Base-by-base conservation (phyloP, 2,888 invertebrate species). In the Stenchaetothrips biformis region DNA sequence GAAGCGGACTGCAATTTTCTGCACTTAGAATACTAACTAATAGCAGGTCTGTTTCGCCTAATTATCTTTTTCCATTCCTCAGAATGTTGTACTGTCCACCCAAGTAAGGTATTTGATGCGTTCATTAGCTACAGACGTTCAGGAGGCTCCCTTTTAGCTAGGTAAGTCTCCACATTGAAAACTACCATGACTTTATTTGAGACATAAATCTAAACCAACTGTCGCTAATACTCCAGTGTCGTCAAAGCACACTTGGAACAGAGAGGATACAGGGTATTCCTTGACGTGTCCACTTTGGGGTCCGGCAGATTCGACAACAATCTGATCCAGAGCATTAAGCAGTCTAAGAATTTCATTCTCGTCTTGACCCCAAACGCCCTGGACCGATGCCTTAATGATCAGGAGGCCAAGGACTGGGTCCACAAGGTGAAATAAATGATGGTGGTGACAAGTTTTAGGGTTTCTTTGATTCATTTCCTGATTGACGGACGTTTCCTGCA, bases 291-390 rank as follows among this genome's bases (percentile, higher is more conserved):
- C 87, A 90, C 98, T 84, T 89, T 99, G 82, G 96, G 98, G 87
- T 99, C 99, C 48, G 99, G 99, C 77, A 99, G 99, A 89, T 99
- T 99, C 87, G 99, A 99, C 87, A 98, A 98, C 86, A 98, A 98
- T 86, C 89, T 99, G 79, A 89, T 99, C 83, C 96, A 98, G 88
- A 98, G 98, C 88, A 98, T 99, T 86, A 92, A 94, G 84, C 96
- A 97, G 86, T 99, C 99, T 21, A 96, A 96, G 88, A 95, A 99
- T 88, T 99, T 99, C 88, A 90, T 99, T 83, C 89, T 99, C 82
- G 98, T 99, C 79, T 90, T 99, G 82, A 99, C 99, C 79, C 97
- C 97, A 7, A 93, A 94, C 85, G 96, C 99, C 37, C 89, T 99
- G 83, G 98, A 99, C 85, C 91, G 99, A 85, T 99, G 99, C 87